phyloP scores from a whole-genome alignment of 2,797 vertebrate species.

The Mus caroli region DNA sequence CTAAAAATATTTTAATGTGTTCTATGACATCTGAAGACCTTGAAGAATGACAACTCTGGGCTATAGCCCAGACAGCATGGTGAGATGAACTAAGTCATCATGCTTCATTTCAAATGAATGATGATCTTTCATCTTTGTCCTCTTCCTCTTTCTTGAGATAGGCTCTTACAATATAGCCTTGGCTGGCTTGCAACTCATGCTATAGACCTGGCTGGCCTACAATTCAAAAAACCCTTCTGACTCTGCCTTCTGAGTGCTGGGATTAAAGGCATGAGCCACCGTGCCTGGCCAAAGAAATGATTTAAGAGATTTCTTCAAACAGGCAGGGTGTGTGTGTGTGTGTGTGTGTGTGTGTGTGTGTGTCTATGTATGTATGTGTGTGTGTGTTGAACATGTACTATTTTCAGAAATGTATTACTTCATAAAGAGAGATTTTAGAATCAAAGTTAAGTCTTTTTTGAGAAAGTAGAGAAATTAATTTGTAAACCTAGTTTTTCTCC shows the following conservation, averaged over 20 bases:
- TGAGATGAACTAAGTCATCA: not conserved
- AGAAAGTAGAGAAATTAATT: conserved; percentile 6
- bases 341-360: not conserved
- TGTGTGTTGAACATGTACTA: not conserved
- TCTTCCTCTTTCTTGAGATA: not conserved
- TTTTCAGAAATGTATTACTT: conserved; percentile 42
- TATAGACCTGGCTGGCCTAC: not conserved
- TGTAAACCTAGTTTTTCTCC: not conserved
- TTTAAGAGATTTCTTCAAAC: not conserved
- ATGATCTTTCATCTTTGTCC: not conserved
- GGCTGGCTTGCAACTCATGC: not conserved
- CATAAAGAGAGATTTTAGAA: not conserved
- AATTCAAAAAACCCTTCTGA: not conserved
- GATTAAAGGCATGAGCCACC: not conserved
- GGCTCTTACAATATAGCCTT: not conserved
- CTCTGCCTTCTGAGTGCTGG: not conserved
- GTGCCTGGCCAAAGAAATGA: not conserved
- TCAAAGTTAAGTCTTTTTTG: not conserved
- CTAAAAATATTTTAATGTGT: not conserved
- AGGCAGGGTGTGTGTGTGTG: not conserved
- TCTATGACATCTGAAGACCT: not conserved
- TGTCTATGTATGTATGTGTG: not conserved
- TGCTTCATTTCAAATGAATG: not conserved
- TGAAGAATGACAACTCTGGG: not conserved
- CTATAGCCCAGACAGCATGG: too few relatives aligned